Percentiles rank a stretch among this genome's conserved stretches.
Evolutionary conservation across 2,888 invertebrate genomes (phyloP).

Genomic region (Belgica antarctica): DNA sequence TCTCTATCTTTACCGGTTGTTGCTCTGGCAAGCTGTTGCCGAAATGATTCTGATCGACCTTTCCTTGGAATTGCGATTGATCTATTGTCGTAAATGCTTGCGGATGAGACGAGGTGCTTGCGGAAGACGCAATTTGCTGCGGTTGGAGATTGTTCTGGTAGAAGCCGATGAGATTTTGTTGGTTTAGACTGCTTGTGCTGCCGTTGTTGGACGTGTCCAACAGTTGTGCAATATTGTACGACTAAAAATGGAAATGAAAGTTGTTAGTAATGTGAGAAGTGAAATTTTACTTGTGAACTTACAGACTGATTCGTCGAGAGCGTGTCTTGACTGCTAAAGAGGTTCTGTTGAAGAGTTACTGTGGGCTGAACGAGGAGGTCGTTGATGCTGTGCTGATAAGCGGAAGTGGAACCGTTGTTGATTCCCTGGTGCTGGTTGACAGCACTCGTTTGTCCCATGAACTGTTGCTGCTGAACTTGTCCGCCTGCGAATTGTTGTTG

Average conservation of each 20-base stretch:
- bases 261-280: not conserved
- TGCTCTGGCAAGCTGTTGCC: constrained; percentile 43
- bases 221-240: constrained; percentile 39
- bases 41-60: constrained; percentile 38
- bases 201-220: constrained; percentile 21
- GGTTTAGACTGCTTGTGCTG: not conserved
- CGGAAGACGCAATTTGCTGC: constrained; percentile 26
- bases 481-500: constrained; percentile 41
- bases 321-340: constrained; percentile 30
- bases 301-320: constrained; percentile 35
- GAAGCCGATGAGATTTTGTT: constrained; percentile 37
- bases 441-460: constrained; percentile 19
- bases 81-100: constrained; percentile 18
- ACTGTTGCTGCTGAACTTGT: constrained; percentile 39
- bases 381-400: constrained; percentile 37
- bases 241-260: constrained; percentile 29
- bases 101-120: constrained; percentile 10
- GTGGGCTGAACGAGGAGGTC: constrained; percentile 36
- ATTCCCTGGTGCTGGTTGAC: constrained; percentile 1
- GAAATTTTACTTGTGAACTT: not conserved
- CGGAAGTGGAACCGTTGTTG: constrained; percentile 14
- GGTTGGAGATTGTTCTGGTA: constrained; percentile 39
- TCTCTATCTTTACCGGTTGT: not conserved
- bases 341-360: constrained; percentile 8
- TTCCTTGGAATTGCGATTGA: constrained; percentile 28